These are phyloP conservation scores for Saguinus oedipus DNA, from an alignment of 2,797 vertebrate genomes.

Conservation along the genomic window DNA sequence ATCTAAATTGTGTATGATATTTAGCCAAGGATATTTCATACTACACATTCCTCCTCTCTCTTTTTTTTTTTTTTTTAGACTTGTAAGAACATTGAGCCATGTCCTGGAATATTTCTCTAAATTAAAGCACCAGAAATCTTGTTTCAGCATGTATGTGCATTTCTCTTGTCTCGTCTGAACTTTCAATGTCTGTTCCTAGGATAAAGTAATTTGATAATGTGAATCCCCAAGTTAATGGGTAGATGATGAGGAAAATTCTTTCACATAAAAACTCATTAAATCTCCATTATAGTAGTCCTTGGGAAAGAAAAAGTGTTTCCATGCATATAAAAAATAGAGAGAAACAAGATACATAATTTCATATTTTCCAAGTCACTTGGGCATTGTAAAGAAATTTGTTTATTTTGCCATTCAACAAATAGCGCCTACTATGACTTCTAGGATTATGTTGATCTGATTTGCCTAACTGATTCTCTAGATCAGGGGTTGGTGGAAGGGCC, in stretches of 20 bases:
- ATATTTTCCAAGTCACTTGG: background rate
- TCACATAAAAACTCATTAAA: background rate
- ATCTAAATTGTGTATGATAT: background rate
- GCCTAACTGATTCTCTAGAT: background rate
- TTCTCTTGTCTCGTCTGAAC: background rate
- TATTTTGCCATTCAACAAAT: background rate
- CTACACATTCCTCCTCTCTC: background rate
- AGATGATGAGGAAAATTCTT: background rate
- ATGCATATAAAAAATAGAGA: background rate
- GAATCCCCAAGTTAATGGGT: background rate
- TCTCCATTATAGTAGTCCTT: background rate
- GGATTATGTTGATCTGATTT: background rate
- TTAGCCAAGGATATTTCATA: background rate
- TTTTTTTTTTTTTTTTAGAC: background rate
- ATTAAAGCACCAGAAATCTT: background rate
- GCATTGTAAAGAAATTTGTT: background rate
- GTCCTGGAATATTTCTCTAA: constrained; percentile 18
- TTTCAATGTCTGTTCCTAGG: background rate
- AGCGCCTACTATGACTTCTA: background rate
- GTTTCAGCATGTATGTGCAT: background rate
- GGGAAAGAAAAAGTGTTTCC: background rate
- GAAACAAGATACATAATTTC: background rate
- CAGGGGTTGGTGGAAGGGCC: background rate
- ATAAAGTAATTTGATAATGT: background rate
- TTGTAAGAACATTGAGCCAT: background rate